Evolutionary conservation across 2,888 invertebrate species (phyloP).

Genomic region (Diploptera punctata): DNA sequence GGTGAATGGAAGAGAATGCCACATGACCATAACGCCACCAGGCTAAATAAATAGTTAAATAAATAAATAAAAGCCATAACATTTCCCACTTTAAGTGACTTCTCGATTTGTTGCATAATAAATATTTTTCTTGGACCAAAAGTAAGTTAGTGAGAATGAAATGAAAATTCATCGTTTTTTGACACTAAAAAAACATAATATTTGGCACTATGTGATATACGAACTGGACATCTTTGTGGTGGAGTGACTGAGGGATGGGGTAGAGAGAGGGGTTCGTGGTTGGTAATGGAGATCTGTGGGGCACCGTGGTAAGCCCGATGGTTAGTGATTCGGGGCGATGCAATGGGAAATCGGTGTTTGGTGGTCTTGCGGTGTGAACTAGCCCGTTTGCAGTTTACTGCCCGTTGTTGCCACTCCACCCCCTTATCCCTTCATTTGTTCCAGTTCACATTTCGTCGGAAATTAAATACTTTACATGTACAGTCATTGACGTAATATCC

Average conservation of each 20-base stretch:
- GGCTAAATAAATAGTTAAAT: too few relatives aligned
- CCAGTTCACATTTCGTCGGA: neutral
- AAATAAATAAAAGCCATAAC: too few relatives aligned
- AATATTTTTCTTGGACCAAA: too few relatives aligned
- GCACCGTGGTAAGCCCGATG: slow-evolving; percentile 11
- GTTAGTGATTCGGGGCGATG: slow-evolving; percentile 19
- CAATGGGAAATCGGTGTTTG: slow-evolving; percentile 34
- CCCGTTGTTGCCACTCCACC: neutral
- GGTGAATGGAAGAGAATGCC: too few relatives aligned
- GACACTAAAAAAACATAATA: too few relatives aligned
- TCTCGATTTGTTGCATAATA: too few relatives aligned
- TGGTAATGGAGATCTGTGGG: slow-evolving; percentile 24
- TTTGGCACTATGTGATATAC: too few relatives aligned
- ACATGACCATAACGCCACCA: too few relatives aligned
- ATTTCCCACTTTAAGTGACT: too few relatives aligned
- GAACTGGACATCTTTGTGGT: slow-evolving; percentile 5
- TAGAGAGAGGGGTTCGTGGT: neutral
- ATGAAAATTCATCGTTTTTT: too few relatives aligned
- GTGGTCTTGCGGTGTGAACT: slow-evolving; percentile 28
- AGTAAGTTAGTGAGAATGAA: too few relatives aligned
- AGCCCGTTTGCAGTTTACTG: slow-evolving; percentile 16
- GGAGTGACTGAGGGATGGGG: neutral
- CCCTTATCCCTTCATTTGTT: neutral
- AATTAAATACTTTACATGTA: slow-evolving; percentile 19
- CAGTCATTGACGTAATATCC: neutral